phyloP scores from a whole-genome alignment of 2,797 vertebrate species.

The Sciurus carolinensis region DNA sequence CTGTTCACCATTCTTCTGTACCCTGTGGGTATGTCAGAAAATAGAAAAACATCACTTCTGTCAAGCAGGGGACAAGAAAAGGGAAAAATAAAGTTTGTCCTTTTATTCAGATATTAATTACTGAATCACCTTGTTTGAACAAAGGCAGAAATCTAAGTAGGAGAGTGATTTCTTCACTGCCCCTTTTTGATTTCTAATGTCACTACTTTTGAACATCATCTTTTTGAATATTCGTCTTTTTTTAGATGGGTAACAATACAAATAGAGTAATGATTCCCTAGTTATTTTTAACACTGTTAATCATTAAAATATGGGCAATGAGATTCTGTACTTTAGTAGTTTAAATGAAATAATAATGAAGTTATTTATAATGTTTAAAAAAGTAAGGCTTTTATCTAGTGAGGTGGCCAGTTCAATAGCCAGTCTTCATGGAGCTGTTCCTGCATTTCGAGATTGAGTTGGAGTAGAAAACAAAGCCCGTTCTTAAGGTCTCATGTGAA shows the following conservation, averaged over 20 bases:
- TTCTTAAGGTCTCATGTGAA: conserved; percentile 23
- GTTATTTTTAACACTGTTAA: conserved; percentile 53
- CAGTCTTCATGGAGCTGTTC: conserved; percentile 37
- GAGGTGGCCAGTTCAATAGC: background rate
- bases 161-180: conserved; percentile 4
- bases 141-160: conserved; percentile 6
- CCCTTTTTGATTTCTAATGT: conserved; percentile 26
- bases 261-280: conserved; percentile 42
- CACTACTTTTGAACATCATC: conserved; percentile 33
- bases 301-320: conserved; percentile 34
- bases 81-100: background rate
- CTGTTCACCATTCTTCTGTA: background rate
- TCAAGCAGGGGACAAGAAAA: background rate
- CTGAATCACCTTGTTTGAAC: conserved; percentile 26
- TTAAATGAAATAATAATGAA: conserved; percentile 53
- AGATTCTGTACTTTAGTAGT: conserved; percentile 42
- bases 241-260: conserved; percentile 18
- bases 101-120: background rate
- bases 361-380: background rate
- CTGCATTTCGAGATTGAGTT: background rate
- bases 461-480: background rate
- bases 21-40: background rate
- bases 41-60: background rate
- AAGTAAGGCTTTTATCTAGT: conserved; percentile 27
- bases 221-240: conserved; percentile 29